Base-by-base conservation (phyloP, 1,140 invertebrate genomes). In the Drosophila micromelanica region DNA sequence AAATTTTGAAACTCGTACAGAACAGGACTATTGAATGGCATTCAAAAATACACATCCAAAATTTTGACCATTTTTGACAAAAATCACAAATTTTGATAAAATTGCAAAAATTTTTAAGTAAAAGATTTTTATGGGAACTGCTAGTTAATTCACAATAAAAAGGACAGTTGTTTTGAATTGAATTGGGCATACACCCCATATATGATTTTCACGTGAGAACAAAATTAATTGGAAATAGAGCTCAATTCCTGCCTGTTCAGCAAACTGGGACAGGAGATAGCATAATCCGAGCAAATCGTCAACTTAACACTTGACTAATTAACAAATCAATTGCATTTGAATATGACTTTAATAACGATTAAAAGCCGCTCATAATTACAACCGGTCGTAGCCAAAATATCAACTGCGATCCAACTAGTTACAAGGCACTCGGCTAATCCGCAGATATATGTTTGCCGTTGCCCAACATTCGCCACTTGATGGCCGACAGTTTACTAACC, bases 301-400 rank as follows among this genome's bases (percentile, higher is more conserved):
- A 61, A 65, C 68, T 72, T 75, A 61, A 55, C 64, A 42, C 57
- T 56, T 54, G 20, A 56, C 37, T 45, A 62, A 56, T 61, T 61
- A 55, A 35, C 71, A 72, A 78, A 86, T 75, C 73, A 78, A 86
- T 78, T 81, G 59, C 65, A 78, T 87, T 75, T 52, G 57, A 63
- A 71, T 71, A 56, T 42, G 71, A 73, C 67, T 72, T 85, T 78
- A 86, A 80, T 80, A 81, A 75, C 82, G 37, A 45, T 40, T 81
- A 87, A 86, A 69, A 46, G 82, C 49, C 69, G 64, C 43, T 62
- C 48, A 68, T 72, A 81, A 85, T 80, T 77, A 48, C 52, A 40
- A 61, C 43, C 62, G 45, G 64, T 69, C 56, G 13, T 38, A 42
- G 12, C 40, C 13, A 49, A 78, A 38, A 49, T 32, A 61, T 17